phyloP scores from a whole-genome alignment of 2,113 vertebrate species.

The Zonotrichia leucophrys region DNA sequence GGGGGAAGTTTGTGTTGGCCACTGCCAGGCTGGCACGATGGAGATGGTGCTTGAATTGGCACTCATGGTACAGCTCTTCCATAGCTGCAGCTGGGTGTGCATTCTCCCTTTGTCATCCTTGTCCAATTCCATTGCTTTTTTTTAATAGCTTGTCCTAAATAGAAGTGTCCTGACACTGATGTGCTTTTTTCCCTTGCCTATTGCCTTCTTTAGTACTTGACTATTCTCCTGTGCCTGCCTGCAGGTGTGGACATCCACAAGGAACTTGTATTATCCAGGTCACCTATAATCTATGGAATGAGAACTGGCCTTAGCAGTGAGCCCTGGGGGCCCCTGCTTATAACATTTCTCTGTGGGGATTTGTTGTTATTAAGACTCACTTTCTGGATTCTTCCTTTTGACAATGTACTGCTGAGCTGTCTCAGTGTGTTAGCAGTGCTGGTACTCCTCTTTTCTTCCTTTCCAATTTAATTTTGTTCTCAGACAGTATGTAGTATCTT shows the following conservation, averaged over 20 bases:
- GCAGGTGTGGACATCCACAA: neutral
- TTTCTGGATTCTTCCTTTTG: conserved; percentile 14
- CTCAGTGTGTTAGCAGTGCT: neutral
- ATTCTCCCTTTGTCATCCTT: neutral
- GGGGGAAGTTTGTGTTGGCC: neutral
- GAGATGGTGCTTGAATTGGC: neutral
- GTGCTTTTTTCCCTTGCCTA: neutral
- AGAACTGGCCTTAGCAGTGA: neutral
- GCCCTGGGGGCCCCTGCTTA: neutral
- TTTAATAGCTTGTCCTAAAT: neutral
- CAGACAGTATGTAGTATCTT: neutral
- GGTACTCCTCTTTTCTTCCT: neutral
- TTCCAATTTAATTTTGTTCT: neutral
- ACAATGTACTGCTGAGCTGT: neutral
- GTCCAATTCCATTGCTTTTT: neutral
- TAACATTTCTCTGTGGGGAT: neutral
- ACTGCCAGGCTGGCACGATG: neutral
- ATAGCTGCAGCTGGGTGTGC: neutral
- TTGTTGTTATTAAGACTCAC: neutral
- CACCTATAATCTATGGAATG: conserved; percentile 26
- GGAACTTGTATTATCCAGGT: conserved; percentile 22
- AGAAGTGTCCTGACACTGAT: neutral
- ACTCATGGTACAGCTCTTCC: neutral
- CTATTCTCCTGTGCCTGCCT: neutral
- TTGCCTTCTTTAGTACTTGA: neutral